Evolutionary conservation across 1,140 invertebrate genomes (phyloP), one percentile per base, ranked within the genome.

Genomic region (Calycopis cecrops): DNA sequence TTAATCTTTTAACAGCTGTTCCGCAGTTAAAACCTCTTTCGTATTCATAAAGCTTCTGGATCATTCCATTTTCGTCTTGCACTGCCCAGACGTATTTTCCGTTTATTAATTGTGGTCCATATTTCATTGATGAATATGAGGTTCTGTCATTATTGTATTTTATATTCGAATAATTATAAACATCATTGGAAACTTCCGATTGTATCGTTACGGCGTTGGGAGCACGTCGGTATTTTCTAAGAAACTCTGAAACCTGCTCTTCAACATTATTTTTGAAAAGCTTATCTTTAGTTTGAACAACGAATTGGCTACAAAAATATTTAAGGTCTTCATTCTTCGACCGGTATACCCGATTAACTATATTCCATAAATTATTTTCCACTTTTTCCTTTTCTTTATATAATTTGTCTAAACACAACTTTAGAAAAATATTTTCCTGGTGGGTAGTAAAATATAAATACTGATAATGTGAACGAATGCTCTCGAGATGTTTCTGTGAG

Each of bases 11-110:
- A 14, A 82, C 65, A 0, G 62, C 75, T 28, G 79, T 77, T 28
- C 76, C 70, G 35, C 73, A 73, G 35, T 80, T 66, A 18, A 69
- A 77, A 40, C 71, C 71, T 9, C 62, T 60, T 53, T 70, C 70
- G 47, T 73, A 84, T 63, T 86, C 79, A 33, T 82, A 86, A 12
- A 86, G 49, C 53, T 82, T 86, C 64, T 84, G 72, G 48, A 86
- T 82, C 14, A 82, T 60, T 38, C 82, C 82, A 48, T 82, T 65
- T 60, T 77, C 79, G 56, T 86, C 76, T 65, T 86, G 84, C 6
- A 82, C 64, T 8, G 82, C 79, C 76, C 77, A 84, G 21, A 84
- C 65, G 47, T 59, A 76, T 66, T 85, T 76, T 12, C 74, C 79
- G 1, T 69, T 74, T 48, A 65, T 72, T 9, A 79, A 56, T 60